phyloP scores from a whole-genome alignment of 2,797 vertebrate genomes.

The Octomys mimax region DNA sequence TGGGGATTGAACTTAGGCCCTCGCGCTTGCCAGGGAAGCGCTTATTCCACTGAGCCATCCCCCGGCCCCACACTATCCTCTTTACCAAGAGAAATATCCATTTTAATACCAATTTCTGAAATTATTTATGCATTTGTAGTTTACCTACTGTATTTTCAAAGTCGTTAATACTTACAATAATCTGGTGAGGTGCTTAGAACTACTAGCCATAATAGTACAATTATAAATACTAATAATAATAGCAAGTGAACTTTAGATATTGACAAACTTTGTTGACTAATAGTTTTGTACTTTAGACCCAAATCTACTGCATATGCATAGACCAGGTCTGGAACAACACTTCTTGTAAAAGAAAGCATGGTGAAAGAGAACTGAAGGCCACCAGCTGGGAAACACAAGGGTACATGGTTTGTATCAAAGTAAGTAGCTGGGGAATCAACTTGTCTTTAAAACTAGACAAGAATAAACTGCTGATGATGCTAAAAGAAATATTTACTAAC shows the following conservation, averaged over 20 bases:
- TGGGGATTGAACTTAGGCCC: too few species aligned
- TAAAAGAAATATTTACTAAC: neutral
- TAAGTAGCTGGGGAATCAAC: neutral
- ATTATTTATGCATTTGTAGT: neutral
- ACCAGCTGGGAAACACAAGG: neutral
- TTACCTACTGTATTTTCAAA: neutral
- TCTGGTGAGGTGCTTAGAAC: neutral
- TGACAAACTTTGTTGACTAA: too few species aligned
- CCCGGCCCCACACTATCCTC: neutral
- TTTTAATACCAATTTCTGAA: neutral
- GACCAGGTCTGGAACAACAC: rapidly evolving
- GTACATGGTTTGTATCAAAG: neutral
- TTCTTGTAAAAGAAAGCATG: neutral
- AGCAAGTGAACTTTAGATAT: too few species aligned
- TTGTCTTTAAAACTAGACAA: neutral
- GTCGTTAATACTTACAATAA: neutral
- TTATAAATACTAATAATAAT: too few species aligned
- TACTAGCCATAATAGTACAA: neutral
- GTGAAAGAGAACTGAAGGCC: neutral
- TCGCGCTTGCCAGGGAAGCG: too few species aligned
- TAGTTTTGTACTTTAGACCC: too few species aligned
- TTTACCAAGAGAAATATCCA: neutral
- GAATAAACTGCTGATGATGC: neutral
- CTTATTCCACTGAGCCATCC: too few species aligned
- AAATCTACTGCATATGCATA: neutral